Base-by-base conservation (phyloP, 1,140 invertebrate genomes). In the Pogonomyrmex barbatus region DNA sequence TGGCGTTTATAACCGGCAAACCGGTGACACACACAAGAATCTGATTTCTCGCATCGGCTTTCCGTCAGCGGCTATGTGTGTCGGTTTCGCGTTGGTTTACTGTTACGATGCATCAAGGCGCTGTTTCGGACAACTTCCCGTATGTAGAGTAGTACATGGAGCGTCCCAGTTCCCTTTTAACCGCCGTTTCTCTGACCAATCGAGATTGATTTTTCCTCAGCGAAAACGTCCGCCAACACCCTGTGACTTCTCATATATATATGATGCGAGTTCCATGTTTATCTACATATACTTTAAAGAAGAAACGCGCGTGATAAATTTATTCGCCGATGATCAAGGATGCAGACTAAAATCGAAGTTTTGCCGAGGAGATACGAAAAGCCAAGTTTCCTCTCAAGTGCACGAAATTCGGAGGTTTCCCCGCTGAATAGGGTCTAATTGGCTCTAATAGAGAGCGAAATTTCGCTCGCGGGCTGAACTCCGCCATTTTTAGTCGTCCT, bases 361-460 rank as follows among this genome's bases (percentile, higher is more conserved):
- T 90, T 73, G 75, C 67, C 47, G 54, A 14, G 33, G 77, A 76
- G 76, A 70, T 62, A 70, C 47, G 73, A 68, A 77, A 77, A 62
- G 63, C 33, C 47, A 67, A 90, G 77, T 87, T 90, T 77, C 79
- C 65, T 86, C 65, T 58, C 47, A 78, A 85, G 75, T 42, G 58
- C 78, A 56, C 42, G 56, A 45, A 86, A 87, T 77, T 82, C 75
- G 89, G 75, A 90, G 86, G 62, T 76, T 84, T 52, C 56, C 76
- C 24, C 77, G 54, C 42, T 88, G 88, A 90, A 90, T 90, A 78
- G 87, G 71, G 67, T 78, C 86, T 90, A 90, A 90, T 90, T 90
- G 89, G 82, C 52, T 73, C 56, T 58, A 76, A 47, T 62, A 75
- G 70, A 33, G 54, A 50, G 17, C 65, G n/a, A 58, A 33, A 39